phyloP scores from a whole-genome alignment of 2,888 invertebrate genomes.

The Pedicia rivosa region DNA sequence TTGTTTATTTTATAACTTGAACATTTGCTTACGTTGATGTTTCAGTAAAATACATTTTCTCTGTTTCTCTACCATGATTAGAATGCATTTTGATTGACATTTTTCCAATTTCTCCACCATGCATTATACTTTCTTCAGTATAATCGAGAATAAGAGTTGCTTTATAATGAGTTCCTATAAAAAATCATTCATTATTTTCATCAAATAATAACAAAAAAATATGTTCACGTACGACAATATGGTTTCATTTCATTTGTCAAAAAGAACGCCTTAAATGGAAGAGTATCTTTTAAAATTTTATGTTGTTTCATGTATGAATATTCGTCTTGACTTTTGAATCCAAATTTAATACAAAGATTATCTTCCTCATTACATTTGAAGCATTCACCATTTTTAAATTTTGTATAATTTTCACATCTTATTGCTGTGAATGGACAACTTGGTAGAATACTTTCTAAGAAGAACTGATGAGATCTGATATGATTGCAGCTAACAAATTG shows the following conservation, averaged over 20 bases:
- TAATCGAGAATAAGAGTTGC: constrained; percentile 52
- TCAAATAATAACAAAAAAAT: constrained; percentile 5
- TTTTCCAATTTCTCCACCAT: constrained; percentile 67
- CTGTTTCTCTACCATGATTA: constrained; percentile 40
- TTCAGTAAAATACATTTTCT: constrained; percentile 39
- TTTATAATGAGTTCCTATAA: constrained; percentile 62
- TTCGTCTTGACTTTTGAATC: constrained; percentile 39
- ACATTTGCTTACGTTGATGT: constrained; percentile 30
- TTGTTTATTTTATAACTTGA: background rate
- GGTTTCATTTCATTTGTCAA: constrained; percentile 54
- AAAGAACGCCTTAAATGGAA: constrained; percentile 47
- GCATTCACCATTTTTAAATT: constrained; percentile 52
- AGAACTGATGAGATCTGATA: constrained; percentile 66
- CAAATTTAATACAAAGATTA: constrained; percentile 52
- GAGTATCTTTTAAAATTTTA: constrained; percentile 32
- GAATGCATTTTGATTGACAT: constrained; percentile 50
- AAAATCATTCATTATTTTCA: constrained; percentile 6
- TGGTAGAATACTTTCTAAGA: constrained; percentile 66
- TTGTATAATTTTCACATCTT: constrained; percentile 64
- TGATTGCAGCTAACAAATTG: constrained; percentile 67
- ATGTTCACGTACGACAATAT: constrained; percentile 51
- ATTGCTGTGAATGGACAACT: constrained; percentile 63
- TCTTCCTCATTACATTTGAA: constrained; percentile 48
- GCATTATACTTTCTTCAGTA: constrained; percentile 47
- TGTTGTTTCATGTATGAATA: constrained; percentile 35